phyloP scores from a whole-genome alignment of 2,888 invertebrate species.

The Tachina grossa region DNA sequence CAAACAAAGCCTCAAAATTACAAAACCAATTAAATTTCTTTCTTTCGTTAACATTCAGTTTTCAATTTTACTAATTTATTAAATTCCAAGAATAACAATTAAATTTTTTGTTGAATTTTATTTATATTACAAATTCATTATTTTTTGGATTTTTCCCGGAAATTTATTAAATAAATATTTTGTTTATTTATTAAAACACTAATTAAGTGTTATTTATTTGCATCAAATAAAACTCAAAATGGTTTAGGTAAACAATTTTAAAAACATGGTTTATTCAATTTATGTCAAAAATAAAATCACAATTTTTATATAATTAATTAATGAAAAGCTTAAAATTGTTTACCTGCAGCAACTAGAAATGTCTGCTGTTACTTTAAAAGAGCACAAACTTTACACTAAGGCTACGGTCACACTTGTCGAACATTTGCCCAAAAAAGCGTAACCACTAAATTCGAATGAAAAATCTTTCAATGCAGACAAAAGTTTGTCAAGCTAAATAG shows the following conservation, averaged over 20 bases:
- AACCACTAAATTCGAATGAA: no score
- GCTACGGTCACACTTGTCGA: no score
- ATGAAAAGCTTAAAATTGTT: background rate
- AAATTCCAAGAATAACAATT: background rate
- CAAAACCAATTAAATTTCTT: no score
- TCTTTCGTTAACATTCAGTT: no score
- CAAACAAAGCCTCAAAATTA: no score
- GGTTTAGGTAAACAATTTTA: background rate
- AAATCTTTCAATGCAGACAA: no score
- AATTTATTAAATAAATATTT: constrained; percentile 35
- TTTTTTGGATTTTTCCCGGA: background rate
- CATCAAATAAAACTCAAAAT: background rate
- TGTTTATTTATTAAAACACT: constrained; percentile 39
- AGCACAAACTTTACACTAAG: constrained; percentile 4
- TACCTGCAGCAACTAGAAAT: background rate
- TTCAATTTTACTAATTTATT: no score
- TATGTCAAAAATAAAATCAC: background rate
- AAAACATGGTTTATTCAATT: background rate
- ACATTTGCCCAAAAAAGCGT: no score
- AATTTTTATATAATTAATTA: background rate
- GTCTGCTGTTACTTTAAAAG: background rate
- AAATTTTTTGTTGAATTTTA: background rate
- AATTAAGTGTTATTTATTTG: constrained; percentile 55
- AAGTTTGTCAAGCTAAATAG: no score
- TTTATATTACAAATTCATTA: no score